These are phyloP conservation scores for Anhinga anhinga DNA, from an alignment of 2,113 vertebrate species.

Conservation along the genomic window DNA sequence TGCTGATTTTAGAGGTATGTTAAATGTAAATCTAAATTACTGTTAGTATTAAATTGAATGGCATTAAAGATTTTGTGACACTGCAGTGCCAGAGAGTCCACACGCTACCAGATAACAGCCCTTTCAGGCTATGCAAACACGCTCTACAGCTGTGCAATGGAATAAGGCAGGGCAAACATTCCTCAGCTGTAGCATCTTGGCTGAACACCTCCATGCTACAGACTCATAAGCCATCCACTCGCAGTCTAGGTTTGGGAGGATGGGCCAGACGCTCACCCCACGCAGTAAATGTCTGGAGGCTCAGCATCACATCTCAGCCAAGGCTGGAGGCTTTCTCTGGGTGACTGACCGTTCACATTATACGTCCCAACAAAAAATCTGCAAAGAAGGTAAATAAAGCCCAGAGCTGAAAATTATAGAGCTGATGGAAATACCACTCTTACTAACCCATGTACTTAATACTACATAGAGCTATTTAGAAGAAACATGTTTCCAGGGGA, in stretches of 20 bases:
- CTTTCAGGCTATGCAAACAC: background rate
- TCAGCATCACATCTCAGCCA: slow-evolving; percentile 82
- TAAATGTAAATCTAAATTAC: background rate
- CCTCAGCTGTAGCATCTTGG: background rate
- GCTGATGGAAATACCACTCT: background rate
- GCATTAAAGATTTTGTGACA: background rate
- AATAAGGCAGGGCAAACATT: background rate
- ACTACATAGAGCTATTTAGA: background rate
- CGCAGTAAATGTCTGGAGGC: slow-evolving; percentile 92
- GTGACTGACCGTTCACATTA: slow-evolving; percentile 93
- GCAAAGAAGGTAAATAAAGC: background rate
- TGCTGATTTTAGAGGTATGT: background rate
- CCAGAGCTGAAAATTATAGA: background rate
- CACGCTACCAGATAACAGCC: background rate
- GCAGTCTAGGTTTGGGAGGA: background rate
- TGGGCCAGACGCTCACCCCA: slow-evolving; percentile 81
- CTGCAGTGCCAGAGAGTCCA: background rate
- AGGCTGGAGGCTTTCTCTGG: slow-evolving; percentile 85
- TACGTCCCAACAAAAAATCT: slow-evolving; percentile 96
- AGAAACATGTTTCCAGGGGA: background rate
- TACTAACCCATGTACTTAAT: background rate
- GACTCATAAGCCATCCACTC: background rate
- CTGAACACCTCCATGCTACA: background rate
- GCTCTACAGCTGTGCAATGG: background rate
- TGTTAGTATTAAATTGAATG: background rate